Evolutionary conservation across 2,888 invertebrate species (phyloP), one percentile per base, ranked within the genome.

Genomic region (Geophilus truncorum): DNA sequence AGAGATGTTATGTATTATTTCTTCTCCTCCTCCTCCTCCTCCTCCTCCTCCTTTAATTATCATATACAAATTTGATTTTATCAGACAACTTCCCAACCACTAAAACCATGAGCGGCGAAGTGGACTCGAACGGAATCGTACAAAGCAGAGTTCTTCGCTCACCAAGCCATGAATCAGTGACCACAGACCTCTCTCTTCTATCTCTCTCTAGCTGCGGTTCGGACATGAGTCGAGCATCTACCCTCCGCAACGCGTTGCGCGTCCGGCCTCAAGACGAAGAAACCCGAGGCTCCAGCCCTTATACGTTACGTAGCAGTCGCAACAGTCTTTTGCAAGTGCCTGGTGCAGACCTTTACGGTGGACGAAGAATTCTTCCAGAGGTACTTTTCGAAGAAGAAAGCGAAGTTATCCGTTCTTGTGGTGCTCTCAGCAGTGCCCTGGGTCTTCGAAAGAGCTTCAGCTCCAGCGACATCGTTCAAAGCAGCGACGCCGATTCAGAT

Each of bases 361-460:
- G 80, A n/a, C 23, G 40, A 78, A 23, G 21, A 57, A 10, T 57
- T 12, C 84, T 90, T 90, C 90, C 91, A 0, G 92, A 92, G 86
- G 90, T 91, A 57, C 86, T 91, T 89, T 90, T 91, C 82, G 94
- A 94, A 87, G 92, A 92, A 85, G 93, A 93, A 85, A 92, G 92
- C 80, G 93, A 93, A 85, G 88, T 94, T 84, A 92, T 95, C 82
- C 90, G 92, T 32, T 93, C 93, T 81, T 94, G 94, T 86, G 94
- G 93, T 0, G 92, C 92, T 7, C 89, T 94, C 30, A 93, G 93
- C 77, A 92, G 93, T 0, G 93, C 92, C 79, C 88, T 94, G 0
- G 94, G 94, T 1, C 89, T 94, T n/a, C 92, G 93, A 77, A 91
- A 94, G 84, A 93, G 93, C 84, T 94, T 94, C 88, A 94, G 94